Percentiles rank a stretch among this genome's conserved stretches.
These are phyloP conservation scores for Cephalopachus bancanus DNA, from an alignment of 2,797 vertebrate species.

Conservation along the genomic window DNA sequence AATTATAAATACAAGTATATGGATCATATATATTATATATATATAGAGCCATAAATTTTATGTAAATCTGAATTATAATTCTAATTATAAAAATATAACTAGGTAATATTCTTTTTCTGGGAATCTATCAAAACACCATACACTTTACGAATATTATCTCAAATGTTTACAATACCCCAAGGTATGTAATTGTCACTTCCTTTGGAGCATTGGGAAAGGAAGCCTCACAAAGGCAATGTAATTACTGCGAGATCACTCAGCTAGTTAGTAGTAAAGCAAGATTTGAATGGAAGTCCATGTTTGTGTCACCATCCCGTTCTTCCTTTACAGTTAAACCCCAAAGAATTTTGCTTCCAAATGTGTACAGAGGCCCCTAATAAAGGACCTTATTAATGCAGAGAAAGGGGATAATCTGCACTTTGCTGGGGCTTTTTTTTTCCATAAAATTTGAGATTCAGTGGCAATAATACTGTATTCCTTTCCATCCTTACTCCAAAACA, in stretches of 20 bases:
- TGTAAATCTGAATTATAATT: neutral
- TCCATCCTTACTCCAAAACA: neutral
- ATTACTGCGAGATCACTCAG: neutral
- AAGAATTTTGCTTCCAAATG: neutral
- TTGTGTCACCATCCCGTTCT: neutral
- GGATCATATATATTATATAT: neutral
- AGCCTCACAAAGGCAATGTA: neutral
- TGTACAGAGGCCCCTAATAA: neutral
- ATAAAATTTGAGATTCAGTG: neutral
- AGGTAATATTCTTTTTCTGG: conserved; percentile 13
- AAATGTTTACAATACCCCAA: neutral
- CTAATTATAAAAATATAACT: neutral
- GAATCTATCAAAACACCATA: neutral
- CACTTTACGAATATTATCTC: neutral
- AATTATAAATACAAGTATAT: conserved; percentile 4
- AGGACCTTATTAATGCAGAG: neutral
- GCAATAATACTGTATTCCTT: neutral
- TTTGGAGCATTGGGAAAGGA: conserved; percentile 3
- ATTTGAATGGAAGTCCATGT: neutral
- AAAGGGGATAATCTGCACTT: neutral
- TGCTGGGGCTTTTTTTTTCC: neutral
- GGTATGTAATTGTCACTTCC: neutral
- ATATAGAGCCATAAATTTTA: neutral
- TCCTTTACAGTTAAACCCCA: neutral
- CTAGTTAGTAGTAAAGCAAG: neutral